phyloP scores from a whole-genome alignment of 2,797 vertebrate genomes.

The Megalops cyprinoides region DNA sequence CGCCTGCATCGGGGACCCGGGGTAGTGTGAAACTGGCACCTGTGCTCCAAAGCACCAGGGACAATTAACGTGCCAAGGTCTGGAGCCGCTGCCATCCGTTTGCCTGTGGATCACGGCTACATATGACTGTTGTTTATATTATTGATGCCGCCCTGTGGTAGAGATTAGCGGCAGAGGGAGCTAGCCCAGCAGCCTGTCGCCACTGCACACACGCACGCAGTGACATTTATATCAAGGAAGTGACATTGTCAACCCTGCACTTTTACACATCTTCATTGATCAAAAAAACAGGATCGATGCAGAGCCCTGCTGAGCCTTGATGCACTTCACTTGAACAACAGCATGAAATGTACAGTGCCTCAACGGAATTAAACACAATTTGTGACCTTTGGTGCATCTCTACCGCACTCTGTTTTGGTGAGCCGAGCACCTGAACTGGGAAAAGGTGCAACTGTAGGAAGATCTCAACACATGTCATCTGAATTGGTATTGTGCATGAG shows the following conservation, averaged over 20 bases:
- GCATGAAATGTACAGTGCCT: no score
- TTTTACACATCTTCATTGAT: not conserved
- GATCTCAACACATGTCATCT: no score
- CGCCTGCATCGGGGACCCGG: not conserved
- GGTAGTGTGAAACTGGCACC: not conserved
- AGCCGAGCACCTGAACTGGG: no score
- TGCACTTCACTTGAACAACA: no score
- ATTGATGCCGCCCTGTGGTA: not conserved
- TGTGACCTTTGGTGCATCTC: no score
- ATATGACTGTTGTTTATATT: conserved; percentile 9
- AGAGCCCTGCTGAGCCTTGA: no score
- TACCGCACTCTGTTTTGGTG: no score
- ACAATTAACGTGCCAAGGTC: not conserved
- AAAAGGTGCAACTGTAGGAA: no score
- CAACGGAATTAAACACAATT: no score
- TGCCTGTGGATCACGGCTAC: not conserved
- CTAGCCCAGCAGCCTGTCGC: not conserved
- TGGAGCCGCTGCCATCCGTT: not conserved
- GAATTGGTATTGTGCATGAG: no score
- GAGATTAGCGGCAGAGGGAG: conserved; percentile 7
- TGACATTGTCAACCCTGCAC: not conserved
- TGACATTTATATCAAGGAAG: not conserved
- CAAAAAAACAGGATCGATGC: no score
- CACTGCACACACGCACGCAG: no score
- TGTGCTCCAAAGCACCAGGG: not conserved